Conservation (phyloP, 2,113 vertebrate species). For the Hystrix brachyura region DNA sequence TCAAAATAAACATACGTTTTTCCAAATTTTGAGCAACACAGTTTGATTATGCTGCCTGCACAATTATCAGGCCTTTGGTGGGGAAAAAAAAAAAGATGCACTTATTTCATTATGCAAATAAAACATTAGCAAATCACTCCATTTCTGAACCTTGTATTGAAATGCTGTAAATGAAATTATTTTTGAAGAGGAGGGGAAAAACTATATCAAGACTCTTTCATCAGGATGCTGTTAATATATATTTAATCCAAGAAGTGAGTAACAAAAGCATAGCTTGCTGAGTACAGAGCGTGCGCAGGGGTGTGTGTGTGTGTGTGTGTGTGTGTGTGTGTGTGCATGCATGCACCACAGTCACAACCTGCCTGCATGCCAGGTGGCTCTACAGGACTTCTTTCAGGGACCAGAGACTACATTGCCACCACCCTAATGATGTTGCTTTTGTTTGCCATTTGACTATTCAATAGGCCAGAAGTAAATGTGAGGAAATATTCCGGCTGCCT, state of each 20-base stretch:
- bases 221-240: background rate
- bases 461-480: conserved; percentile 95
- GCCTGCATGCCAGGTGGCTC: background rate
- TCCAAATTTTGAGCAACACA: background rate
- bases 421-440: conserved; percentile 37
- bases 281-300: too few species aligned
- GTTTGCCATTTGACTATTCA: conserved; percentile 70
- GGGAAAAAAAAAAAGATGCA: background rate
- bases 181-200: background rate
- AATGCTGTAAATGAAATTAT: conserved; percentile 5
- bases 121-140: conserved; percentile 13
- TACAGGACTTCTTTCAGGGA: background rate
- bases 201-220: background rate
- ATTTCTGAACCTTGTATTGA: conserved; percentile 37
- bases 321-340: background rate
- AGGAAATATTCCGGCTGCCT: conserved; percentile 96
- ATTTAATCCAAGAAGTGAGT: background rate
- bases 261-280: background rate
- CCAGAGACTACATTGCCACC: background rate
- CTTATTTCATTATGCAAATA: conserved; percentile 7
- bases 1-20: background rate
- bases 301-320: background rate
- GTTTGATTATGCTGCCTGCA: conserved; percentile 38
- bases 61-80: conserved; percentile 42
- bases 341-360: background rate